Conservation (phyloP, 2,113 vertebrate species). For the Pedetes capensis region DNA sequence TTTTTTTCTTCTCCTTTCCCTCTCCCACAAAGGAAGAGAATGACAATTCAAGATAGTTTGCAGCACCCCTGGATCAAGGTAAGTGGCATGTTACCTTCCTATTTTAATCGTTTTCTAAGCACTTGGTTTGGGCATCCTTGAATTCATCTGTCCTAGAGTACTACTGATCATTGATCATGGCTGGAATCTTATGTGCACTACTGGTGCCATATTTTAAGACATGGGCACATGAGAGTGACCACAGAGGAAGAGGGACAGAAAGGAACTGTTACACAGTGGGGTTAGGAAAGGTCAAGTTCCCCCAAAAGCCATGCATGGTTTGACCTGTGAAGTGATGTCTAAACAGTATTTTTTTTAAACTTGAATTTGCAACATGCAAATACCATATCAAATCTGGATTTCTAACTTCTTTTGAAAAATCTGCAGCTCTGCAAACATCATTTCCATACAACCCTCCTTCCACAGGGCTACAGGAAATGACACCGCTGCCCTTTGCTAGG, state of each 20-base stretch:
- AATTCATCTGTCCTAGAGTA: not conserved
- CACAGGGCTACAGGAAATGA: not conserved
- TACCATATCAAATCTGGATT: not conserved
- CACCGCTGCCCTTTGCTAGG: not conserved
- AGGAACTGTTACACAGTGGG: not conserved
- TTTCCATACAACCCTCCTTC: not conserved
- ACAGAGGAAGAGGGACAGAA: not conserved
- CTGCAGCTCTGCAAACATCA: not conserved
- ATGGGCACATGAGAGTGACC: not conserved
- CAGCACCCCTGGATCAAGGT: constrained; percentile 99
- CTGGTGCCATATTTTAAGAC: not conserved
- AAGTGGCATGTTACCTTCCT: not conserved
- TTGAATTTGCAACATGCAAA: not conserved
- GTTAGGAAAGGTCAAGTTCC: not conserved
- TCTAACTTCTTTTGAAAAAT: not conserved
- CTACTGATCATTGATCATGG: rapidly evolving
- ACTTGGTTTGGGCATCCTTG: not conserved
- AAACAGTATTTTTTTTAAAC: not conserved
- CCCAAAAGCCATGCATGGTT: not conserved
- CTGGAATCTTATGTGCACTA: not conserved
- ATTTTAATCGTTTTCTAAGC: not conserved
- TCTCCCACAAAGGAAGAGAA: constrained; percentile 90
- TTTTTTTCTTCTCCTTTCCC: not conserved
- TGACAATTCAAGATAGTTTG: constrained; percentile 97
- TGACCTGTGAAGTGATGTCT: not conserved